Evolutionary conservation across 2,797 vertebrate genomes (phyloP), one percentile per base, ranked within the genome.

Genomic region (Notolepis coatsorum): DNA sequence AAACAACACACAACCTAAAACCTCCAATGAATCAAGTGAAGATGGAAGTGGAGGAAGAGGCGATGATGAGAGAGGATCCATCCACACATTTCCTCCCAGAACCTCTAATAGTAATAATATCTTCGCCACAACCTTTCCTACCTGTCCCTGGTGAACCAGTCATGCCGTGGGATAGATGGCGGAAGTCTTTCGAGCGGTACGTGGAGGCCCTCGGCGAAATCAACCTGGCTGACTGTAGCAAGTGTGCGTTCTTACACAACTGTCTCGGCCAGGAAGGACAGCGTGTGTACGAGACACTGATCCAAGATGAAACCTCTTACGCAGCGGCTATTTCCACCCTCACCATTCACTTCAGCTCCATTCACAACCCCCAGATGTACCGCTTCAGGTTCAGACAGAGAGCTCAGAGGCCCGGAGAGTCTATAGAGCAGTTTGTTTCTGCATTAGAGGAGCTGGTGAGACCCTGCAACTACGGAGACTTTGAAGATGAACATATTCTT

Each of bases 221-320:
- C 17, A 68, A 80, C n/a, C 76, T 90, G 18, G 55, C 35, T 0
- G 88, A 89, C 73, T 79, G 76, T 39, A 85, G 65, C 2, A 88
- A 81, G 60, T 57, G 77, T 37, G 30, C 42, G 8, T 84, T 91
- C 2, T 12, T 90, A n/a, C 79, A 75, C 56, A 85, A 86, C 76
- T 86, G 86, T 57, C 81, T 91, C 0, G 88, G 89, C 30, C 71
- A 46, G 0, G 87, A 89, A 37, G 89, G 89, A 5, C 77, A 82
- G 70, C 75, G 41, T 0, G n/a, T 91, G 69, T 82, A 73, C 56
- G 28, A 59, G 0, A 21, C 63, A 1, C 72, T 90, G 48, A 48
- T 81, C 41, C 56, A n/a, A 2, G 41, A 25, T 0, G 64, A 69
- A 25, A 42, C 59, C 35, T 49, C 80, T 0, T 90, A 86, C 2